phyloP scores from a whole-genome alignment of 1,140 invertebrate species.

The Meloidogyne floridensis region DNA sequence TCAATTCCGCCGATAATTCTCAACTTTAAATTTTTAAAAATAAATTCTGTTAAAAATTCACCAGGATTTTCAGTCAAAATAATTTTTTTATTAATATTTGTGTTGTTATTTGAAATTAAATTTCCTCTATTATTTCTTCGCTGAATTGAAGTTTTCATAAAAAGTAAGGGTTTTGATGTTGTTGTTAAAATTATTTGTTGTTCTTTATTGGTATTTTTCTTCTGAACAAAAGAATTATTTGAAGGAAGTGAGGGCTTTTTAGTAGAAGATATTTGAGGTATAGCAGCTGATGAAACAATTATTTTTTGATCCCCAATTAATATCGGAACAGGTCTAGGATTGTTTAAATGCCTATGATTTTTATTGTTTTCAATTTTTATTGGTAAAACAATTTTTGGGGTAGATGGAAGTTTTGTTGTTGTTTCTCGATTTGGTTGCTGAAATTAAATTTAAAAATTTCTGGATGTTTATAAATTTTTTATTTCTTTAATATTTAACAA shows the following conservation, averaged over 20 bases:
- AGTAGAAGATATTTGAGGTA: neutral
- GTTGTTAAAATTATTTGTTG: neutral
- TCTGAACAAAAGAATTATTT: neutral
- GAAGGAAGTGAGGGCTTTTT: neutral
- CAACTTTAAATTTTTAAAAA: too few relatives aligned
- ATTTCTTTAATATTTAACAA: neutral
- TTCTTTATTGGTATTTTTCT: neutral
- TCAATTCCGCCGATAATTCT: too few relatives aligned
- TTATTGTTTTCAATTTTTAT: neutral
- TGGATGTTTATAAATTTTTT: neutral
- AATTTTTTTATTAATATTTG: conserved; percentile 3
- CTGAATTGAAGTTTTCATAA: conserved; percentile 9
- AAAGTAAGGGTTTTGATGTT: neutral
- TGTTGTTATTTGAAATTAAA: conserved; percentile 2
- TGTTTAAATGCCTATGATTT: neutral
- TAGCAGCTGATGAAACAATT: neutral
- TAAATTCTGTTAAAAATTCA: neutral
- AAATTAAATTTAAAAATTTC: neutral
- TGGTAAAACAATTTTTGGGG: conserved; percentile 5
- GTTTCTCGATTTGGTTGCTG: neutral
- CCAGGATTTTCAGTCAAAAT: conserved; percentile 1
- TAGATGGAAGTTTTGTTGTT: neutral
- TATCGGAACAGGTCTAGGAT: neutral
- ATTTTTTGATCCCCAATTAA: conserved; percentile 7
- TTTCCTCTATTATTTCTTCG: neutral